Evolutionary conservation across 2,113 vertebrate species (phyloP).

Genomic region (Lethenteron reissneri): DNA sequence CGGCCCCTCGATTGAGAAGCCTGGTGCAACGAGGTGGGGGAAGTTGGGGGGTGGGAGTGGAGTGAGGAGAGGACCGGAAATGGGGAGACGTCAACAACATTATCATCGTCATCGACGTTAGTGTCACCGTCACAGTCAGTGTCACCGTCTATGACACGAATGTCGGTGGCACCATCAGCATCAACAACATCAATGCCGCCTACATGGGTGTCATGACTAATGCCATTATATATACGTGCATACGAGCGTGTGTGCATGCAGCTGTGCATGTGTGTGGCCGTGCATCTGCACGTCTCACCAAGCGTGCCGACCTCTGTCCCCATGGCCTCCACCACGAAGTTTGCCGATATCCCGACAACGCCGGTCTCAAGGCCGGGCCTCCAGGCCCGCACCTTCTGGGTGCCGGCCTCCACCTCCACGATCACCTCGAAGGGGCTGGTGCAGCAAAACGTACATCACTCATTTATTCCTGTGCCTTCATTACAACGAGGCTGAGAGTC

Average conservation of each 20-base stretch:
- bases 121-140: no score
- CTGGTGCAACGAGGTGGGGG: constrained; percentile 17
- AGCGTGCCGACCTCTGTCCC: constrained; percentile 79
- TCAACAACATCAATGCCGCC: no score
- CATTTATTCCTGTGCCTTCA: background rate
- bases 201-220: no score
- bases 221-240: no score
- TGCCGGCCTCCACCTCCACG: constrained; percentile 43
- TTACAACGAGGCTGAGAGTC: no score
- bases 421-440: constrained; percentile 56
- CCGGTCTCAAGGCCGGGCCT: constrained; percentile 69
- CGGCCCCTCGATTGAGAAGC: constrained; percentile 81
- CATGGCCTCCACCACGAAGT: constrained; percentile 81
- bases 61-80: no score
- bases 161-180: no score
- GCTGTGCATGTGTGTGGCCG: background rate
- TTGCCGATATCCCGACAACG: constrained; percentile 61
- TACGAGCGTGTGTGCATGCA: background rate
- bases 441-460: background rate
- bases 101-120: no score
- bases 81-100: no score
- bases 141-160: no score
- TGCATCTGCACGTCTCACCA: constrained; percentile 26
- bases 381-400: constrained; percentile 80
- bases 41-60: no score